phyloP scores from a whole-genome alignment of 92 coral and sea anemone species.

The Montipora capitata region DNA sequence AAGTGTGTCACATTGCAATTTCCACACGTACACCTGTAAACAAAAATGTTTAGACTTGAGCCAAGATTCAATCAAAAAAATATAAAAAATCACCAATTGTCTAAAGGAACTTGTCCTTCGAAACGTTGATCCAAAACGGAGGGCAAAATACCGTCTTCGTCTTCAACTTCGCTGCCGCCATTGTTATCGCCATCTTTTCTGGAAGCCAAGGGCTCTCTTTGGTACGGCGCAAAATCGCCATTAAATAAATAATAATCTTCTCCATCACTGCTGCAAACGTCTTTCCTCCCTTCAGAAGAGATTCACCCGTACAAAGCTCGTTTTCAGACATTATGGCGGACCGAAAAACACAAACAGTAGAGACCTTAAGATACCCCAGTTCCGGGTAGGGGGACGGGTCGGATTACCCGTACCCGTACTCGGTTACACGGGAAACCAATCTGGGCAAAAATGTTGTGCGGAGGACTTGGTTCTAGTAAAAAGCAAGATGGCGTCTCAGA shows the following conservation, averaged over 20 bases:
- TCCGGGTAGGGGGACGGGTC: slow-evolving; percentile 18
- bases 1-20: slow-evolving; percentile 39
- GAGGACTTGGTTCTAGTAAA: slow-evolving; percentile 7
- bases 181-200: not conserved
- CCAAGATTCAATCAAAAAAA: not conserved
- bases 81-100: slow-evolving; percentile 5
- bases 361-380: slow-evolving; percentile 29
- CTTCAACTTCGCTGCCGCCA: not conserved
- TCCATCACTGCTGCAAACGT: slow-evolving; percentile 12
- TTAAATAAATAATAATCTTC: slow-evolving; percentile 27
- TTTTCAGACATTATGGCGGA: not conserved
- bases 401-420: slow-evolving; percentile 26
- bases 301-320: not conserved
- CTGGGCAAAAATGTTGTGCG: slow-evolving; percentile 22
- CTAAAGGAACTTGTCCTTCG: slow-evolving; percentile 30
- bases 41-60: not conserved
- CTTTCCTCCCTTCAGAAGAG: not conserved
- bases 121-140: slow-evolving; percentile 45
- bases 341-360: not conserved
- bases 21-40: slow-evolving; percentile 22
- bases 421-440: slow-evolving; percentile 23
- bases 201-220: slow-evolving; percentile 25
- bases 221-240: slow-evolving; percentile 42
- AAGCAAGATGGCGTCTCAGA: slow-evolving; percentile 40
- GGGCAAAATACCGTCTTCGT: slow-evolving; percentile 41